These are phyloP conservation scores for Spodoptera exigua DNA, from an alignment of 2,888 invertebrate genomes.

Conservation along the genomic window DNA sequence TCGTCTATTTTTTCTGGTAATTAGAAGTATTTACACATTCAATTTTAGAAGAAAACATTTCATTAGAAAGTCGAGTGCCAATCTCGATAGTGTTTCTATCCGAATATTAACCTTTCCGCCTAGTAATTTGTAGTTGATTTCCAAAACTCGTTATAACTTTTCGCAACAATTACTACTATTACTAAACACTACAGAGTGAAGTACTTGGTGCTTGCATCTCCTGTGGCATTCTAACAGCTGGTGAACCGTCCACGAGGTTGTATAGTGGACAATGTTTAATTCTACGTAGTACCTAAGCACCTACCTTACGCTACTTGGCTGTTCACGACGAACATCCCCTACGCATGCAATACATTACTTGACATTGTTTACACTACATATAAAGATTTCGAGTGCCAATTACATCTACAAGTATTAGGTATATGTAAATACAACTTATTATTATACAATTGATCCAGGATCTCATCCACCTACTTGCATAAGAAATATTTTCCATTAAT, in stretches of 20 bases:
- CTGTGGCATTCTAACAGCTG: constrained; percentile 7
- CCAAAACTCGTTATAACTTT: constrained; percentile 33
- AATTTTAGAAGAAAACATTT: constrained; percentile 19
- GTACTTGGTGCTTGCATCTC: constrained; percentile 24
- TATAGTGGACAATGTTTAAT: constrained; percentile 12
- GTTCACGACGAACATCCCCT: constrained; percentile 31
- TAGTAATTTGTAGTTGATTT: constrained; percentile 53
- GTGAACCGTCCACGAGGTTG: background rate
- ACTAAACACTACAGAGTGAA: constrained; percentile 32
- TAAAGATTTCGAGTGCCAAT: constrained; percentile 29
- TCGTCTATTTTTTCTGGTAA: constrained; percentile 47
- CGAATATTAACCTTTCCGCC: constrained; percentile 29
- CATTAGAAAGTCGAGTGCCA: constrained; percentile 17
- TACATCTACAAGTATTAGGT: constrained; percentile 30
- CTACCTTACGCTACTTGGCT: constrained; percentile 39
- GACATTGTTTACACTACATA: constrained; percentile 26
- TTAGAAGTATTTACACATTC: constrained; percentile 17
- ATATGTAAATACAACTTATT: constrained; percentile 10
- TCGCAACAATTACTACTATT: constrained; percentile 32
- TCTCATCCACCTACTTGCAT: constrained; percentile 45
- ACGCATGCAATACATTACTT: constrained; percentile 39
- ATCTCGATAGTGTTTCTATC: constrained; percentile 26
- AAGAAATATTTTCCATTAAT: constrained; percentile 35
- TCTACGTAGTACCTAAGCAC: constrained; percentile 17
- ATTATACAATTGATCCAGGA: constrained; percentile 27